Evolutionary conservation across 2,113 vertebrate species (phyloP), one percentile per base, ranked within the genome.

Genomic region (Platanista minor): DNA sequence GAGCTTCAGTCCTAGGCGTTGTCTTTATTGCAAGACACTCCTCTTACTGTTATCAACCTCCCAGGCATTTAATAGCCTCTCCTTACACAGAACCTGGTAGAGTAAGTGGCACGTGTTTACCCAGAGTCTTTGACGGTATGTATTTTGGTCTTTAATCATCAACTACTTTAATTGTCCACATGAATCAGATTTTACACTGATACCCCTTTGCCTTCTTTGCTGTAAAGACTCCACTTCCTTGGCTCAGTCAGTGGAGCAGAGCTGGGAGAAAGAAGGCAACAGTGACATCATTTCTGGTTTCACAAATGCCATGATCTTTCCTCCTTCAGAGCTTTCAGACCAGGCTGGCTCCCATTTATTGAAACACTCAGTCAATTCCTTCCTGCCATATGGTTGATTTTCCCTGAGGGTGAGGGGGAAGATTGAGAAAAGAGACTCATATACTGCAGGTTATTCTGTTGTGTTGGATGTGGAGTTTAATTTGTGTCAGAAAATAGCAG

Each of bases 401-500:
- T 91, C 78, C 94, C 96, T 25, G 4, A 80, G 71, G 49, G 18
- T 62, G 8, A 82, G 66, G 43, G 29, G 20, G 29, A 33, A 23
- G 90, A 61, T 6, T 31, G 72, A 87, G 95, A 95, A 93, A 59
- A 74, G 49, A 94, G 74, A 67, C 23, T 43, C 95, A 64, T 88
- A 52, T 95, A 96, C 43, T 91, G 54, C 83, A 23, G 14, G 54
- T 59, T 74, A 67, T 72, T 94, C 87, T 91, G 71, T 90, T 95
- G 36, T 81, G 43, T 97, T 96, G 41, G 75, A 75, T 83, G 62
- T 69, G 57, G 85, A 81, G 77, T 96, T 97, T 95, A 77, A 94
- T 97, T 94, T 64, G 75, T 93, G 74, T 95, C 20, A 72, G 96
- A 80, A 97, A 96, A 96, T 78, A 96, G 64, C 89, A 87, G 39